These are phyloP conservation scores for Pteropus alecto DNA, from an alignment of 2,113 vertebrate species.

Conservation along the genomic window DNA sequence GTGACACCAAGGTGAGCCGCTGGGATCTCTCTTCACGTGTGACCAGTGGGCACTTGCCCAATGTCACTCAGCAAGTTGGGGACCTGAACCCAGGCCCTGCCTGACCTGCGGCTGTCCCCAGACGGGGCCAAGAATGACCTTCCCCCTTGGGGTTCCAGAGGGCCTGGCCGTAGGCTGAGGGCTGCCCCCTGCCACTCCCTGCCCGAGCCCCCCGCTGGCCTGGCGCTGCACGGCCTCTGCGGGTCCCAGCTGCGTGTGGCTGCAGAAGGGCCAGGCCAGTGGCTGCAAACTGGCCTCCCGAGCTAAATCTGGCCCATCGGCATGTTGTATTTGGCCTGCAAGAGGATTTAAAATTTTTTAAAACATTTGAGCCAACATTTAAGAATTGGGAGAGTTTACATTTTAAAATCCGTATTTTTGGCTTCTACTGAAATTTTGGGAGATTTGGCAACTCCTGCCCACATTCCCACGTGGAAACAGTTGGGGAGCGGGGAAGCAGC, in stretches of 20 bases:
- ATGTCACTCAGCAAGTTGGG: not conserved
- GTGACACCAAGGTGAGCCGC: rapidly evolving
- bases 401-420: constrained; percentile 75
- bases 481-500: not conserved
- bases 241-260: not conserved
- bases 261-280: rapidly evolving
- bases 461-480: constrained; percentile 55
- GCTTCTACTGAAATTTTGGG: constrained; percentile 66
- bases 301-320: constrained; percentile 26
- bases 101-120: not conserved
- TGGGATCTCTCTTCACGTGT: no score
- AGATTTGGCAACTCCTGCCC: constrained; percentile 58
- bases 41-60: not conserved
- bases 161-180: rapidly evolving
- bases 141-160: no score
- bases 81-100: not conserved
- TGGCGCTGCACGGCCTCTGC: not conserved
- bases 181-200: rapidly evolving
- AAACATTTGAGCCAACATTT: constrained; percentile 66
- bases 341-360: constrained; percentile 1
- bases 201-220: rapidly evolving
- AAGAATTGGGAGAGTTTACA: constrained; percentile 73
- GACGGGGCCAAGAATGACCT: not conserved
- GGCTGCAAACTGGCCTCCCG: constrained; percentile 58
- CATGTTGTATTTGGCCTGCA: constrained; percentile 56